Conservation (phyloP, 2,797 vertebrate genomes). For the Chromis chromis region DNA sequence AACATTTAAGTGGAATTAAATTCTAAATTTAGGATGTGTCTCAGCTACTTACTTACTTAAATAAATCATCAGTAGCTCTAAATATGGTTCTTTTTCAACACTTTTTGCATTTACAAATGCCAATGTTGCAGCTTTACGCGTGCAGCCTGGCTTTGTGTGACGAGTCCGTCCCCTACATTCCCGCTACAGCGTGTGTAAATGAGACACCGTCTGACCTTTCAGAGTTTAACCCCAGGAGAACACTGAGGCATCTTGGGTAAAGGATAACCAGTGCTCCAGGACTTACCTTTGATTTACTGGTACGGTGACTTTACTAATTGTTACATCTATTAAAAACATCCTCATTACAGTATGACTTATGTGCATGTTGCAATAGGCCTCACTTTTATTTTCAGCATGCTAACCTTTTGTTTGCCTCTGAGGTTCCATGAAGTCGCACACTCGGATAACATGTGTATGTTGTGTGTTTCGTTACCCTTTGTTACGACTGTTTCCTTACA, state of each 20-base stretch:
- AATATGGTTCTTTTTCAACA: constrained; percentile 10
- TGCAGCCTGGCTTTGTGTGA: constrained; percentile 29
- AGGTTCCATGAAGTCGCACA: constrained; percentile 48
- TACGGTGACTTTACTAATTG: constrained; percentile 78
- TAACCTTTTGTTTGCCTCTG: constrained; percentile 71
- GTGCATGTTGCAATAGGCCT: constrained; percentile 46
- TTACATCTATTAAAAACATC: constrained; percentile 80
- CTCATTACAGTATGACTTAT: constrained; percentile 75
- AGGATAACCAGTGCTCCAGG: constrained; percentile 72
- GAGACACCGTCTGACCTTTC: constrained; percentile 81
- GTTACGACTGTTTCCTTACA: constrained; percentile 4
- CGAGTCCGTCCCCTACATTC: constrained; percentile 41
- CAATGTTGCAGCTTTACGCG: constrained; percentile 7
- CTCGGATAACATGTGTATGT: constrained; percentile 21
- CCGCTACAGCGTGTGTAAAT: constrained; percentile 70
- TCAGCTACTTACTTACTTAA: background rate
- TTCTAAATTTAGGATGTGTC: background rate
- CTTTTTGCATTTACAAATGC: background rate
- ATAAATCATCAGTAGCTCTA: background rate
- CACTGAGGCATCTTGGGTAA: constrained; percentile 78
- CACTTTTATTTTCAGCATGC: constrained; percentile 63
- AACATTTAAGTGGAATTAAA: background rate
- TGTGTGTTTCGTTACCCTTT: constrained; percentile 40
- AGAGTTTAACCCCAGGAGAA: constrained; percentile 81
- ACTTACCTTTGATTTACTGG: constrained; percentile 78